These are phyloP conservation scores for Sandelia bainsii DNA, from an alignment of 2,797 vertebrate genomes.

Conservation along the genomic window DNA sequence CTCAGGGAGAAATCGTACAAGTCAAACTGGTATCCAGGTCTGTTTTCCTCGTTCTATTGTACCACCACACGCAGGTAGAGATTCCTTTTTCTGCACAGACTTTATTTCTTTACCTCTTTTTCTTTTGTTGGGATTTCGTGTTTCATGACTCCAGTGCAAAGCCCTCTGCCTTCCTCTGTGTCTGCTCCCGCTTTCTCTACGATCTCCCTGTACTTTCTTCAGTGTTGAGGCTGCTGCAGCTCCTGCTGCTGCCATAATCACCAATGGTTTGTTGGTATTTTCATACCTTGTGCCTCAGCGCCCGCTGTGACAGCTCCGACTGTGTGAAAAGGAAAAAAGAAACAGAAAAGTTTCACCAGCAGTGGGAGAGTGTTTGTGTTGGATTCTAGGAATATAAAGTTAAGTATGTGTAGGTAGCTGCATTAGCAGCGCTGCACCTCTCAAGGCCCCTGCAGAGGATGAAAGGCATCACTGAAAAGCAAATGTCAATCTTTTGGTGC, in stretches of 20 bases:
- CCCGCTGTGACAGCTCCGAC: conserved; percentile 58
- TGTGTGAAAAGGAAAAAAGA: conserved; percentile 7
- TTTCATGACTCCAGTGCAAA: conserved; percentile 22
- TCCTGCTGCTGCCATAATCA: conserved; percentile 42
- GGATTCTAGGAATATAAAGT: conserved; percentile 51
- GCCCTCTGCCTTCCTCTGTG: conserved; percentile 21
- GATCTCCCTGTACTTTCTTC: conserved; percentile 27
- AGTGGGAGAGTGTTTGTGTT: conserved; percentile 26
- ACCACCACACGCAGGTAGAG: conserved; percentile 2
- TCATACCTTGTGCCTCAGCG: conserved; percentile 30
- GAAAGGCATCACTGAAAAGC: conserved; percentile 44
- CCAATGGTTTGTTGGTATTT: conserved; percentile 54
- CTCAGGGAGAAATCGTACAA: conserved; percentile 13
- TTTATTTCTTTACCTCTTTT: conserved; percentile 2
- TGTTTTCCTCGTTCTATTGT: conserved; percentile 16
- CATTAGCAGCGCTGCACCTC: conserved; percentile 26
- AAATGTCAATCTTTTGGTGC: conserved; percentile 35
- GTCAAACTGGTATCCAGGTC: conserved; percentile 20
- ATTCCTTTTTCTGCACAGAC: background rate
- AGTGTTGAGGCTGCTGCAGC: conserved; percentile 26
- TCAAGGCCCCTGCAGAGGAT: conserved; percentile 31
- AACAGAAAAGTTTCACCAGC: conserved; percentile 42
- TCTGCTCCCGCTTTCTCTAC: conserved; percentile 21
- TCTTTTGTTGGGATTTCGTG: conserved; percentile 16
- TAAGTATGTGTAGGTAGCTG: conserved; percentile 34